phyloP scores from a whole-genome alignment of 2,888 invertebrate genomes.

The Cepaea hortensis region DNA sequence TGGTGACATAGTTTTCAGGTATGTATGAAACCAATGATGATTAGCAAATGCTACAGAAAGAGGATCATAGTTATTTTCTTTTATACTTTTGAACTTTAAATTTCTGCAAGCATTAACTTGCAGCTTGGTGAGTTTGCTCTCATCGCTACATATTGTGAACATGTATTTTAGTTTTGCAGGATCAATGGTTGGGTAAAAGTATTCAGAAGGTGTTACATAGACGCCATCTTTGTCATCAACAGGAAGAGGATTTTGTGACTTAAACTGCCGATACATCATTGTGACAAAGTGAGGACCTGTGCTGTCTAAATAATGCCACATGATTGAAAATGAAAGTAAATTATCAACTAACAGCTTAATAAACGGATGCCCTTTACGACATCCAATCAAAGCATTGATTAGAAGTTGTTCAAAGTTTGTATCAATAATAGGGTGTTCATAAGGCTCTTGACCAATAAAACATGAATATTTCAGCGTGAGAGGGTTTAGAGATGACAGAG shows the following conservation, averaged over 20 bases:
- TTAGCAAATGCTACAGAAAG: slow-evolving; percentile 60
- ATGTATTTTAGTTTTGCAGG: slow-evolving; percentile 66
- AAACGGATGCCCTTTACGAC: slow-evolving; percentile 67
- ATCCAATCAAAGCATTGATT: slow-evolving; percentile 71
- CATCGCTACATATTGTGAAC: slow-evolving; percentile 60
- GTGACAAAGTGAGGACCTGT: slow-evolving; percentile 71
- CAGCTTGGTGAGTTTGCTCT: slow-evolving; percentile 56
- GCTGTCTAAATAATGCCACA: slow-evolving; percentile 70
- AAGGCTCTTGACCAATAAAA: slow-evolving; percentile 70
- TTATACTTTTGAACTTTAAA: slow-evolving; percentile 58
- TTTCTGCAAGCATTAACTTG: slow-evolving; percentile 64
- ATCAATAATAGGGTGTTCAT: slow-evolving; percentile 68
- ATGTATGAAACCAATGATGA: slow-evolving; percentile 72
- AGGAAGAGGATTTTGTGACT: slow-evolving; percentile 7
- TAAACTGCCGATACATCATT: slow-evolving; percentile 58
- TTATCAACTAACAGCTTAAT: slow-evolving; percentile 65
- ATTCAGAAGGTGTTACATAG: slow-evolving; percentile 68
- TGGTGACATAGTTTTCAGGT: slow-evolving; percentile 53
- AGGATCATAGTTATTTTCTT: slow-evolving; percentile 54
- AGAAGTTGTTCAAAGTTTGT: slow-evolving; percentile 67
- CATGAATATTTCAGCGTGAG: slow-evolving; percentile 64
- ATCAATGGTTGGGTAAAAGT: slow-evolving; percentile 69
- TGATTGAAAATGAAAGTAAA: slow-evolving; percentile 62
- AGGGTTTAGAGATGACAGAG: slow-evolving; percentile 66
- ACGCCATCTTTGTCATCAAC: slow-evolving; percentile 56